Conservation (phyloP, 2,888 invertebrate species). For the Mimachlamys varia region DNA sequence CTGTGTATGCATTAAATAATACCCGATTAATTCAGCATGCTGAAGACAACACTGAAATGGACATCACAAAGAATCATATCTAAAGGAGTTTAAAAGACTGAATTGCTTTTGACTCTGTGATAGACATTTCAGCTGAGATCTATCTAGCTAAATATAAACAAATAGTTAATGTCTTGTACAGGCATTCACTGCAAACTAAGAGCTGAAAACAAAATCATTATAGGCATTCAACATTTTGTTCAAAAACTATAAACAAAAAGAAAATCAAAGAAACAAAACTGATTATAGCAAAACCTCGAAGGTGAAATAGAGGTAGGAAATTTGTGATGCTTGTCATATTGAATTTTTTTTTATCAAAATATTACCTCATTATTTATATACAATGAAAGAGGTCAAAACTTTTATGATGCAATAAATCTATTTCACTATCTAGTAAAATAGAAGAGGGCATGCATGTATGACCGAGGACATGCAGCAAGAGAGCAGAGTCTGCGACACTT, state of each 20-base stretch:
- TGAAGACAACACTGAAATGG: background rate
- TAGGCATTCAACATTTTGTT: background rate
- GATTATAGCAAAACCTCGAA: background rate
- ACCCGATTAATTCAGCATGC: background rate
- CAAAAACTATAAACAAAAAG: background rate
- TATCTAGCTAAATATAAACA: background rate
- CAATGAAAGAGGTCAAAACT: background rate
- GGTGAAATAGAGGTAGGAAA: no score
- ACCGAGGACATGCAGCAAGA: background rate
- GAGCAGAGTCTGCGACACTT: background rate
- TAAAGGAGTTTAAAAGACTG: background rate
- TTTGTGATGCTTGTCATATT: background rate
- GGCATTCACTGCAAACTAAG: background rate
- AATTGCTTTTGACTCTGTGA: background rate
- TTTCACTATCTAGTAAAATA: background rate
- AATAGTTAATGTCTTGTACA: background rate
- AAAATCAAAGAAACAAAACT: background rate
- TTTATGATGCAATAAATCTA: background rate
- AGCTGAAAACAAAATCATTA: background rate
- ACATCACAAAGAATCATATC: background rate
- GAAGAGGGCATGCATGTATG: background rate
- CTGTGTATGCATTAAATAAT: constrained; percentile 5
- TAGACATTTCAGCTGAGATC: background rate
- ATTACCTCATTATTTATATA: background rate
- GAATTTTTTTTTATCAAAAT: background rate